Evolutionary conservation across 2,797 vertebrate genomes (phyloP).

Genomic region (Pangasius larnaudii): DNA sequence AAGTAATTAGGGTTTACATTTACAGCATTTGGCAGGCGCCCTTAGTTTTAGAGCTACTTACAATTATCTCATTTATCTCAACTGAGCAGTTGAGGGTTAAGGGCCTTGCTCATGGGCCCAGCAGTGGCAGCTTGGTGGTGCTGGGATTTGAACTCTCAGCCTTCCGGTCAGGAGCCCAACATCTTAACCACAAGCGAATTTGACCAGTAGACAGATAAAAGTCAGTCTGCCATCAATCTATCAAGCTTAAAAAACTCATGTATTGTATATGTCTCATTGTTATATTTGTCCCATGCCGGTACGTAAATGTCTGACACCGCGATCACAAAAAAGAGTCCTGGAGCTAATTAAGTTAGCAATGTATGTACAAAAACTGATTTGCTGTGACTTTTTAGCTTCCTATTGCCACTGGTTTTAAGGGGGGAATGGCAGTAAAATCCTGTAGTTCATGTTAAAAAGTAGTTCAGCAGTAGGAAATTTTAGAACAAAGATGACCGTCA

Average conservation of each 20-base stretch:
- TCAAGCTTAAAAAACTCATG: background rate
- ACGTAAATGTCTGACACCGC: background rate
- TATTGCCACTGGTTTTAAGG: background rate
- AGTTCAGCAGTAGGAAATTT: background rate
- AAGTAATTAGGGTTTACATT: background rate
- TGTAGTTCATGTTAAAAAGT: background rate
- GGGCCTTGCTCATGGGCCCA: no score
- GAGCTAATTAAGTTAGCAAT: background rate
- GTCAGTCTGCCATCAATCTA: background rate
- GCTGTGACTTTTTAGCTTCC: background rate
- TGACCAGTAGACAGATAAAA: background rate
- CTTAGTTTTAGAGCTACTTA: no score
- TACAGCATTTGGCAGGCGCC: no score
- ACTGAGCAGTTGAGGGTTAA: no score
- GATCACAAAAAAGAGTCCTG: background rate
- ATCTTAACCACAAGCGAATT: no score
- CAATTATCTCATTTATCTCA: no score
- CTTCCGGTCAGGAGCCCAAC: no score
- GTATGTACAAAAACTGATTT: background rate
- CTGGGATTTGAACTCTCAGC: no score
- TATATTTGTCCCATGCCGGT: background rate
- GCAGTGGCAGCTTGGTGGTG: no score
- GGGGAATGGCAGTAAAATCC: background rate
- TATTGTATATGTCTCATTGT: background rate
- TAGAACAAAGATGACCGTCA: background rate